Base-by-base conservation (phyloP, 2,888 invertebrate species). In the Eremobia ochroleuca region DNA sequence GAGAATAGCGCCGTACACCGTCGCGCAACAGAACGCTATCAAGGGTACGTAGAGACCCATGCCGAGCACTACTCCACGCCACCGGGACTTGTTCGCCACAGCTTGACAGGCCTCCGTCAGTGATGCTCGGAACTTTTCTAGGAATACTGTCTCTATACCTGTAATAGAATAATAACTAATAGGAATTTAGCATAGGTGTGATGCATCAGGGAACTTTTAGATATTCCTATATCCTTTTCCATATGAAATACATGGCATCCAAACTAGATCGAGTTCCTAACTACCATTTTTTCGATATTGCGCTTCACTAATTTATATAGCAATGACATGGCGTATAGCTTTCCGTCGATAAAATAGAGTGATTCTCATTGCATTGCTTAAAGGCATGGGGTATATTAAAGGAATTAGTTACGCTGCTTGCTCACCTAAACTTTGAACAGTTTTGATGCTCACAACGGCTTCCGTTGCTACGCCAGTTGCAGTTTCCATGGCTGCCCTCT, bases 1-100 rank as follows among this genome's bases (percentile, higher is more conserved):
- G 21, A 98, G 94, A 31, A 96, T 94, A 0, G 98, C 97, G 0
- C 98, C 98, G 87, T 98, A 98, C 69, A 97, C 98, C 0, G 98
- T 96, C 46, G 98, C 97, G 13, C 98, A 94, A 37, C 97, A 97
- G 91, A 98, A 98, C 0, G 98, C 98, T 71, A 98, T 93, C 90
- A 98, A 97, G 0, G 98, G 98, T 6, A 97, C 97, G 43, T 98
- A 97, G 82, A 98, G 97, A 0, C 98, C 98, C 79, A 98, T 92
- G 0, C 98, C 98, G 75, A 98, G 97, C 0, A 98, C 98, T n/a
- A 98, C 83, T 0, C 98, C 98, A 28, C 98, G 97, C 92, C 97
- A 97, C 43, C 98, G 97, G 11, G 97, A 96, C 88, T 97, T 97
- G 70, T 95, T 95, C 9, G 96, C 93, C 2, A 97, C 97, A 11